phyloP scores from a whole-genome alignment of 2,113 vertebrate genomes.

The Mesoclemmys tuberculata region DNA sequence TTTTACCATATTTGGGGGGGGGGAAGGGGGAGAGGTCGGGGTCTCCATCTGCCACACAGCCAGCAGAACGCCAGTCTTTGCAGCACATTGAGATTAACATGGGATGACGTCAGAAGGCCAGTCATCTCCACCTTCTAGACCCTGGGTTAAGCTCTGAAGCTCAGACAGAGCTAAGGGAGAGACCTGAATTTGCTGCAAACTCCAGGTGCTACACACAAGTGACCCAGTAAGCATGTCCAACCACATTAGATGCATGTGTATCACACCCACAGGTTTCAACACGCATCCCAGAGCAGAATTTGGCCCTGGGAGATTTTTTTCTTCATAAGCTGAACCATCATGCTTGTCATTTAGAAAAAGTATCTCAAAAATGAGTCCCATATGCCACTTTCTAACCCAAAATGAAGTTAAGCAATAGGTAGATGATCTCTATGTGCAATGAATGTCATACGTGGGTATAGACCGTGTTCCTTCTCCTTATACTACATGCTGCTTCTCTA shows the following conservation, averaged over 20 bases:
- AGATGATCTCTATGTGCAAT: fast-evolving
- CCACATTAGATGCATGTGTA: background rate
- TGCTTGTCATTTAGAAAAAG: background rate
- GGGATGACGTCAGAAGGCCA: fast-evolving
- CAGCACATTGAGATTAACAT: background rate
- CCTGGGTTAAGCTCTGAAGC: background rate
- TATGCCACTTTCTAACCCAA: background rate
- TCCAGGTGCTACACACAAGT: fast-evolving
- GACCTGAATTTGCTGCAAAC: fast-evolving
- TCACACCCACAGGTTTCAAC: background rate
- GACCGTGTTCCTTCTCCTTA: background rate
- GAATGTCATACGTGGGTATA: background rate
- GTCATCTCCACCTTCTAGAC: fast-evolving
- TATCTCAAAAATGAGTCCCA: background rate
- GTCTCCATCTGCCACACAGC: background rate
- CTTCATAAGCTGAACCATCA: background rate
- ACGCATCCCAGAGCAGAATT: background rate
- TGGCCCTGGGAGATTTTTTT: background rate
- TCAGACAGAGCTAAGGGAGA: background rate
- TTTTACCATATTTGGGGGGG: background rate
- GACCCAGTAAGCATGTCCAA: fast-evolving
- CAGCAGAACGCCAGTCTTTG: background rate
- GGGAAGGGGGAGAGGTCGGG: too few relatives aligned
- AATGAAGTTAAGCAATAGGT: background rate
- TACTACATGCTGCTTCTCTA: background rate